Evolutionary conservation across 2,797 vertebrate genomes (phyloP).

Genomic region (Danio choprae): DNA sequence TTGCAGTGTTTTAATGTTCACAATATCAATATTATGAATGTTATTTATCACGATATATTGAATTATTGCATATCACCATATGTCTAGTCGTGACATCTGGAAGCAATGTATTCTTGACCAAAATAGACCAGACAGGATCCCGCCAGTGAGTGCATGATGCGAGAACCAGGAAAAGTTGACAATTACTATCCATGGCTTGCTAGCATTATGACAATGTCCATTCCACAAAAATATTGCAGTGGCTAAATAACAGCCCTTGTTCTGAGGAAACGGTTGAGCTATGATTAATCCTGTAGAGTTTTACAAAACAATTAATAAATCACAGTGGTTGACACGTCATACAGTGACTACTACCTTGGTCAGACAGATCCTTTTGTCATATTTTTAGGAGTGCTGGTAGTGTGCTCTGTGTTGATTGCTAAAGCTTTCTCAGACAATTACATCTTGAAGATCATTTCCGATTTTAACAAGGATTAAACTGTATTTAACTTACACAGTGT

Average conservation of each 20-base stretch:
- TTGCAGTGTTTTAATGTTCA: too few relatives aligned
- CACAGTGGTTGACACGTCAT: neutral
- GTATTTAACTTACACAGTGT: too few relatives aligned
- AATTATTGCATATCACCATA: too few relatives aligned
- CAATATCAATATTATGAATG: too few relatives aligned
- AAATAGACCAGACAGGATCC: slow-evolving; percentile 6
- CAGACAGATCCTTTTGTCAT: neutral
- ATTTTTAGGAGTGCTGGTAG: neutral
- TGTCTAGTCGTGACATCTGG: too few relatives aligned
- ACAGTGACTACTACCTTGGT: neutral
- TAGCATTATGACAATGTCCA: too few relatives aligned
- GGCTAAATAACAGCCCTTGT: neutral
- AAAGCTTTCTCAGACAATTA: neutral
- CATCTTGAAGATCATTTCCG: too few relatives aligned
- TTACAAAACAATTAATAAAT: neutral
- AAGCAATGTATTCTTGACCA: neutral
- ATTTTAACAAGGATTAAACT: too few relatives aligned
- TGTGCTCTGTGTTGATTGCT: neutral
- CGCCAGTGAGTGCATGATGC: neutral
- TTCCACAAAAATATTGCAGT: neutral
- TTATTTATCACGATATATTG: too few relatives aligned
- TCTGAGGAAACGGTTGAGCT: neutral
- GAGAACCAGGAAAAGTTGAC: neutral
- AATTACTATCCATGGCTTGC: too few relatives aligned
- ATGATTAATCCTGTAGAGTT: neutral